Base-by-base conservation (phyloP, 2,888 invertebrate species). In the Villa cingulata region DNA sequence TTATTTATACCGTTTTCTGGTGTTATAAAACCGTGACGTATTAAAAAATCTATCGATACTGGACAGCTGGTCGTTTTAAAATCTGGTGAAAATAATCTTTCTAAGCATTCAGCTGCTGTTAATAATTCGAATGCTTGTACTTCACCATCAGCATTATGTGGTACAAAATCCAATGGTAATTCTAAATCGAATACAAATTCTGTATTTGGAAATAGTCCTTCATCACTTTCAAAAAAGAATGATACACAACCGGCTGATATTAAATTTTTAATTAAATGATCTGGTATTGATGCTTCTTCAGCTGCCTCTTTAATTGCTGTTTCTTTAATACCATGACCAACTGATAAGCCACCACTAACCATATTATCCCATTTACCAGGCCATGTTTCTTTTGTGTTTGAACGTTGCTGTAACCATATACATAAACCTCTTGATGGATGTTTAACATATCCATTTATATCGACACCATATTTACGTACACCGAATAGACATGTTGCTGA, bases 41-140 rank as follows among this genome's bases (percentile, higher is more conserved):
- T 85, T 59, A 95, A 75, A 70, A 95, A 95, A 70, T 95, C 94
- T 57, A 95, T 73, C 36, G 88, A 80, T 44, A 92, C 87, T 40
- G 94, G 87, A 52, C 87, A 86, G 65, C 91, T 91, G 43, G 95
- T 95, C 38, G 91, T 90, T 69, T 95, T 96, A 66, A 92, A 95
- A 56, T 89, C 83, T 0, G 84, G 76, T 12, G 83, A 79, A 39
- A 87, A 78, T 48, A 91, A 80, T 62, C 85, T 77, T 58, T 88
- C 85, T 57, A 89, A 70, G 61, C 84, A 86, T 66, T 92, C 86
- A 57, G 80, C 77, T 18, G 89, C 85, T 41, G 90, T 81, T 51
- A 90, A 72, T 54, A 92, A 72, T 66, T 91, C 86, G 70, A 95
- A 95, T 50, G 80, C 82, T 65, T 90, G 89, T 29, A 94, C 92